Evolutionary conservation across 30 jellyfish, hydroid and myxozoan genomes (phyloP).

Genomic region (Hydra vulgaris): DNA sequence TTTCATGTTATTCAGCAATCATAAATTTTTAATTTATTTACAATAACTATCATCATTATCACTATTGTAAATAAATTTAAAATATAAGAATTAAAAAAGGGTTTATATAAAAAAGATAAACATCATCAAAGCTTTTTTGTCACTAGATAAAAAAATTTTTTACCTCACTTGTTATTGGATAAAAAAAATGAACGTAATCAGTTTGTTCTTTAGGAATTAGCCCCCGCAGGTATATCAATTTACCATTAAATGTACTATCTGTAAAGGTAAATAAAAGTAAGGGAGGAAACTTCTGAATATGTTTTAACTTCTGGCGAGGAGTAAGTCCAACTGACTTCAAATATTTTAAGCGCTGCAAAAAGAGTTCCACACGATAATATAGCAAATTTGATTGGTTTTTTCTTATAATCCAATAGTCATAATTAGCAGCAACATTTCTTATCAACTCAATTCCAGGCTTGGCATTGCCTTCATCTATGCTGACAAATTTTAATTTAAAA

Average conservation of each 20-base stretch:
- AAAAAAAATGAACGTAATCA: constrained; percentile 19
- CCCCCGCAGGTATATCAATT: constrained; percentile 29
- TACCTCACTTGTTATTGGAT: constrained; percentile 30
- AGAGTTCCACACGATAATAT: constrained; percentile 22
- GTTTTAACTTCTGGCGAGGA: constrained; percentile 20
- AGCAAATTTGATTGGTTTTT: constrained; percentile 10
- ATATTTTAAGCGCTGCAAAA: constrained; percentile 23
- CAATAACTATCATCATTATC: too few species aligned
- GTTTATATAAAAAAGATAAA: too few species aligned
- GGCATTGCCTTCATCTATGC: background rate
- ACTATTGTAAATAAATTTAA: too few species aligned
- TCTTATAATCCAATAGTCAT: constrained; percentile 27
- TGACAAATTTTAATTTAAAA: constrained; percentile 25
- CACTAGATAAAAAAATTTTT: background rate
- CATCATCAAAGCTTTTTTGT: too few species aligned
- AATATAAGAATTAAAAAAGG: too few species aligned
- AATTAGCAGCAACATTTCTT: constrained; percentile 26
- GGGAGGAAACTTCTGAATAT: constrained; percentile 39
- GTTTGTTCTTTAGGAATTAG: background rate
- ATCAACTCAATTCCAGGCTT: constrained; percentile 20
- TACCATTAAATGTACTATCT: constrained; percentile 11
- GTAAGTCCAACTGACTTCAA: constrained; percentile 36
- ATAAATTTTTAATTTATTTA: too few species aligned
- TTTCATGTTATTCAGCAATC: too few species aligned
- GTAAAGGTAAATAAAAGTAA: constrained; percentile 15